Evolutionary conservation across 2,888 invertebrate genomes (phyloP).

Genomic region (Brassicogethes aeneus): DNA sequence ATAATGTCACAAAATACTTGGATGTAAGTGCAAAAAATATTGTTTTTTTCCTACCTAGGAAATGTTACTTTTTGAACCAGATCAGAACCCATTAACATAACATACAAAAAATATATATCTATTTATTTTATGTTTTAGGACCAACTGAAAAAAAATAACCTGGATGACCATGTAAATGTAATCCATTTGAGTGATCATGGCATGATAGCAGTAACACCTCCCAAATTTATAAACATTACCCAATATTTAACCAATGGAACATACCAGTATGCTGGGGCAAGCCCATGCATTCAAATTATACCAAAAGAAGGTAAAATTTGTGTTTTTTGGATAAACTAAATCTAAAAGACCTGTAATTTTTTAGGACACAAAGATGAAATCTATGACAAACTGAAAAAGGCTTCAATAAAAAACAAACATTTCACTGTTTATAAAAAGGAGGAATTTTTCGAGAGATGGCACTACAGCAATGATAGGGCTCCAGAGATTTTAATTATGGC

Average conservation of each 20-base stretch:
- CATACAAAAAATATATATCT: not conserved
- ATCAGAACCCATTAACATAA: too few species aligned
- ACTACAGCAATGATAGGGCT: constrained; percentile 52
- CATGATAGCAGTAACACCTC: constrained; percentile 48
- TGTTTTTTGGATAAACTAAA: not conserved
- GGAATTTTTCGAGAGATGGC: constrained; percentile 53
- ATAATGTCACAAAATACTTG: constrained; percentile 50
- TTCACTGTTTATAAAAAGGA: constrained; percentile 51
- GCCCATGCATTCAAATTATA: constrained; percentile 51
- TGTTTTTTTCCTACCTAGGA: not conserved
- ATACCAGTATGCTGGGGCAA: constrained; percentile 44
- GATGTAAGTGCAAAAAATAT: constrained; percentile 28
- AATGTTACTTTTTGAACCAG: too few species aligned
- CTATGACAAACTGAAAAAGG: constrained; percentile 42
- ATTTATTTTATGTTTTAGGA: constrained; percentile 26
- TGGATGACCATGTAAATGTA: constrained; percentile 50
- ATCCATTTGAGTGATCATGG: constrained; percentile 69
- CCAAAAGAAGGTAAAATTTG: constrained; percentile 44
- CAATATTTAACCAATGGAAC: constrained; percentile 42
- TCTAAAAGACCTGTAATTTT: constrained; percentile 7
- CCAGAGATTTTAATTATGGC: constrained; percentile 55
- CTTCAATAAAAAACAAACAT: constrained; percentile 36
- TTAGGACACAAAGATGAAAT: constrained; percentile 43
- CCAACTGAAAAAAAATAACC: constrained; percentile 42
- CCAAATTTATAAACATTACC: constrained; percentile 48